These are phyloP conservation scores for Chaitophorus viminalis DNA, from an alignment of 2,888 invertebrate species.

Conservation along the genomic window DNA sequence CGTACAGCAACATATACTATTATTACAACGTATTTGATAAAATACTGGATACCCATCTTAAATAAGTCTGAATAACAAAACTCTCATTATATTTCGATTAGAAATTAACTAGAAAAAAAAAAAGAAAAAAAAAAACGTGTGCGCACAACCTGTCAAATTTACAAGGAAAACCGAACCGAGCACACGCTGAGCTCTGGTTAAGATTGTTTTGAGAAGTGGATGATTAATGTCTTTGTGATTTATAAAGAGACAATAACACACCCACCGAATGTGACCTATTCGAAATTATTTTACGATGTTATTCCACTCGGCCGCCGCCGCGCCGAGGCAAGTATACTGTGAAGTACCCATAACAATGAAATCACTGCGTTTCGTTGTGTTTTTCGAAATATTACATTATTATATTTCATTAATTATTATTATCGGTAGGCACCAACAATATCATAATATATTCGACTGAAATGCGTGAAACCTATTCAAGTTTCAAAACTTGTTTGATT, in stretches of 20 bases:
- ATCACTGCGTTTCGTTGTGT: neutral
- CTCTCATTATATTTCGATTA: neutral
- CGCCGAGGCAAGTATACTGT: neutral
- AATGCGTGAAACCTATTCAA: too few species aligned
- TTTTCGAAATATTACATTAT: neutral
- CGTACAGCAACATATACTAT: neutral
- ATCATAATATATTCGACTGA: too few species aligned
- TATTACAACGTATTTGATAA: neutral
- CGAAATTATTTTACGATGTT: neutral
- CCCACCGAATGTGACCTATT: neutral
- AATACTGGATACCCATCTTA: neutral
- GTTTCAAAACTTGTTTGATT: too few species aligned
- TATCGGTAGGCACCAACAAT: too few species aligned
- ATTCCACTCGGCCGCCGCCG: neutral
- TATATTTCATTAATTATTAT: neutral
- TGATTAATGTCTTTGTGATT: constrained; percentile 1
- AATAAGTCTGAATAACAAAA: too few species aligned
- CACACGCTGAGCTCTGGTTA: neutral
- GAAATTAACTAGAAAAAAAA: neutral
- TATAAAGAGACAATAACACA: neutral
- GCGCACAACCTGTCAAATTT: neutral
- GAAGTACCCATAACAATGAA: neutral
- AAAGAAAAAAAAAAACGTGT: neutral
- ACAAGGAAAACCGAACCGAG: neutral
- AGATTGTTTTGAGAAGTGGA: neutral